Percentiles rank a stretch among this genome's conserved stretches.
Evolutionary conservation across 2,797 vertebrate genomes (phyloP).

Genomic region (Rallus crepitans): DNA sequence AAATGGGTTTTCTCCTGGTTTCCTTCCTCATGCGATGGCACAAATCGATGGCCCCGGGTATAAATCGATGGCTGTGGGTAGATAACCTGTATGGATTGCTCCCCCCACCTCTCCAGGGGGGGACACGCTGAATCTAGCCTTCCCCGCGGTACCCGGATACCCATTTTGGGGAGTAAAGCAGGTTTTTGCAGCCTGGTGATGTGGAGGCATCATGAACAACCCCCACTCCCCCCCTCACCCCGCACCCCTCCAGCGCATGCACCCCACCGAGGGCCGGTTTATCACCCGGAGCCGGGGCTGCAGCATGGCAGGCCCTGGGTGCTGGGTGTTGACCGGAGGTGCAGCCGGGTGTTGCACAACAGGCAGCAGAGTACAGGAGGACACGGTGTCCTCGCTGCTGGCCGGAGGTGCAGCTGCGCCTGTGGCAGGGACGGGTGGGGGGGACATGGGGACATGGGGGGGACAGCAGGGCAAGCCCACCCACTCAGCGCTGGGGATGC

Average conservation of each 20-base stretch:
- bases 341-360: slow-evolving; percentile 59
- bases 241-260: rapidly evolving
- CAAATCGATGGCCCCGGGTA: not conserved
- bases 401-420: slow-evolving; percentile 23
- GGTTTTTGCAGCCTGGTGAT: not conserved
- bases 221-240: rapidly evolving
- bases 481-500: not conserved
- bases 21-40: not conserved
- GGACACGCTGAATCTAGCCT: not conserved
- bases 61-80: no score
- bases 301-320: not conserved
- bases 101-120: no score
- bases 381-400: slow-evolving; percentile 34
- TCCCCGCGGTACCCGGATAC: rapidly evolving
- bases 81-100: not conserved
- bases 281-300: not conserved
- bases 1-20: not conserved
- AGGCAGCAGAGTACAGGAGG: not conserved
- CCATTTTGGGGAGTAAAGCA: not conserved
- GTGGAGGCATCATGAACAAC: not conserved
- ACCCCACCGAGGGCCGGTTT: not conserved
- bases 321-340: not conserved
- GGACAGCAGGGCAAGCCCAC: not conserved
- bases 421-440: not conserved
- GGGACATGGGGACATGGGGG: rapidly evolving